Percentiles rank a stretch among this genome's conserved stretches.
Evolutionary conservation across 2,888 invertebrate genomes (phyloP).

Genomic region (Opisthograptis luteolata): DNA sequence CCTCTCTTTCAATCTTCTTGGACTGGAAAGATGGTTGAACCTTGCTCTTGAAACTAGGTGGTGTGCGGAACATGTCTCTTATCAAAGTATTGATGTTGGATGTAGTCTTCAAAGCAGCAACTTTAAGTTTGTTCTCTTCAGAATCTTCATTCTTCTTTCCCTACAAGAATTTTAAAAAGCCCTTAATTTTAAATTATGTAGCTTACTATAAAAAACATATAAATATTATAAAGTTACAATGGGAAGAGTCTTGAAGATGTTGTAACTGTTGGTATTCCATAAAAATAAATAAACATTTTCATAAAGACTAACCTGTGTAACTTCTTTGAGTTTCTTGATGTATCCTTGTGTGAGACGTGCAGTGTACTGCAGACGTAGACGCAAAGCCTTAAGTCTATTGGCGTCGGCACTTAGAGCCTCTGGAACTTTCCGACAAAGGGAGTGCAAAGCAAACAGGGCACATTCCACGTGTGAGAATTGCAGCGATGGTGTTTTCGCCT

Average conservation of each 20-base stretch:
- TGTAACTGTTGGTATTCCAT: not conserved
- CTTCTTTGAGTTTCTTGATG: conserved; percentile 88
- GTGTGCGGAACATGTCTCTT: conserved; percentile 96
- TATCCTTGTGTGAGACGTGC: conserved; percentile 95
- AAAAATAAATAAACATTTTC: conserved; percentile 33
- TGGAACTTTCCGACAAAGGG: conserved; percentile 91
- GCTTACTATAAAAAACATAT: too few species aligned
- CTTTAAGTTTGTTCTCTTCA: conserved; percentile 91
- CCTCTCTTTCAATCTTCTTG: conserved; percentile 72
- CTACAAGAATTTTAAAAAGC: conserved; percentile 59
- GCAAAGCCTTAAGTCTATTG: conserved; percentile 91
- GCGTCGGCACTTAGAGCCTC: conserved; percentile 90
- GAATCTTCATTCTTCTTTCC: conserved; percentile 89
- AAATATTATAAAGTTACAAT: too few species aligned
- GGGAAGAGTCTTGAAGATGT: too few species aligned
- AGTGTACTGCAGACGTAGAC: conserved; percentile 94
- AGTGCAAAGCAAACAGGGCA: conserved; percentile 90
- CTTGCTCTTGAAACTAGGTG: conserved; percentile 95
- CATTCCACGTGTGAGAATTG: conserved; percentile 98
- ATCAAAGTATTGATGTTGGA: conserved; percentile 96
- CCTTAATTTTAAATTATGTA: too few species aligned
- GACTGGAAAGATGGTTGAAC: conserved; percentile 89
- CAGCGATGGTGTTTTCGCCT: conserved; percentile 88
- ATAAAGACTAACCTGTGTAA: conserved; percentile 83
- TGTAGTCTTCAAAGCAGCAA: conserved; percentile 93